Percentiles rank a stretch among this genome's conserved stretches.
These are phyloP conservation scores for Schizopygopsis malacanthus DNA, from an alignment of 2,797 vertebrate genomes.

Conservation along the genomic window DNA sequence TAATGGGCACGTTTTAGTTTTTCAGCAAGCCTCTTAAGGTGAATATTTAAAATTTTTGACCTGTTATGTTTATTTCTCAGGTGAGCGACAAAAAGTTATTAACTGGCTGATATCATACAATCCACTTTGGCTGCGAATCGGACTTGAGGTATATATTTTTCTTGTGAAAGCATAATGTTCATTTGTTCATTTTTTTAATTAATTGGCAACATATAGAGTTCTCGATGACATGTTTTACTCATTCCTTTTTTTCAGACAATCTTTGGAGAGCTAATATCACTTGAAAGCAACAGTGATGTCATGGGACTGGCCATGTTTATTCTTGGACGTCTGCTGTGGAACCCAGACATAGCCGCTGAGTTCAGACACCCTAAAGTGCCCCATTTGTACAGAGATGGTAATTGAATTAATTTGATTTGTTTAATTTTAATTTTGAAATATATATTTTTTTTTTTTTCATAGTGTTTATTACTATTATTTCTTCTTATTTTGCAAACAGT, in stretches of 20 bases:
- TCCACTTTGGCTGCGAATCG: constrained; percentile 93
- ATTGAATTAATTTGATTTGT: constrained; percentile 2
- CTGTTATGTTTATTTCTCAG: constrained; percentile 69
- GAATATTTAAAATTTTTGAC: neutral
- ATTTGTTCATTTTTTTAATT: neutral
- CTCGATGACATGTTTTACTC: neutral
- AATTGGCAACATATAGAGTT: neutral
- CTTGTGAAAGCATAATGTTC: neutral
- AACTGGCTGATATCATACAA: constrained; percentile 96
- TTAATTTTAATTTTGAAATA: no score
- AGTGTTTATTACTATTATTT: no score
- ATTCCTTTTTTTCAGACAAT: constrained; percentile 78
- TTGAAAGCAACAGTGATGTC: constrained; percentile 92
- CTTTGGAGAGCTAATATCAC: constrained; percentile 90
- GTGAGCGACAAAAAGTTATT: constrained; percentile 91
- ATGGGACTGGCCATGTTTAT: constrained; percentile 90
- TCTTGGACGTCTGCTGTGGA: constrained; percentile 93
- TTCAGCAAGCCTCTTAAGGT: neutral
- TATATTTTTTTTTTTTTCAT: neutral
- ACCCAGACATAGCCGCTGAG: constrained; percentile 91
- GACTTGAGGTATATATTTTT: constrained; percentile 85
- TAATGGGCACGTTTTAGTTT: neutral
- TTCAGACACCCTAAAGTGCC: constrained; percentile 90
- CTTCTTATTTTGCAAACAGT: neutral
- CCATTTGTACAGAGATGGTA: constrained; percentile 92